Conservation (phyloP, 1,140 invertebrate species). For the Leptopilina clavipes region DNA sequence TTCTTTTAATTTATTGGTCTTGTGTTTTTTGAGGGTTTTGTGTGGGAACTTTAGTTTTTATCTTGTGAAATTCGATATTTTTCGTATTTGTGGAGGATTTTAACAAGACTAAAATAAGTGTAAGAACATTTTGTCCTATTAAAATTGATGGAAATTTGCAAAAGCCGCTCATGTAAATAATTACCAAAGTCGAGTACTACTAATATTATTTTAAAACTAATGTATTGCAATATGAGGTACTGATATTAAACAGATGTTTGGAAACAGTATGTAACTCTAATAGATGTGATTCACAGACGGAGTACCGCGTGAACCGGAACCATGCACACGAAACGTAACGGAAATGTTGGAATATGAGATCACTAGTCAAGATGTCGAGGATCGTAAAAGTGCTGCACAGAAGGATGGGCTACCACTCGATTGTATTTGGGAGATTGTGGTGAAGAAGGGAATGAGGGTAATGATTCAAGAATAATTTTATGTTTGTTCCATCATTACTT, state of each 20-base stretch:
- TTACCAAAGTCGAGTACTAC: no score
- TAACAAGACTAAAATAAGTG: no score
- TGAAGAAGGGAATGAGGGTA: conserved; percentile 82
- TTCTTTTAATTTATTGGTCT: no score
- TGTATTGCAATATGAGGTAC: no score
- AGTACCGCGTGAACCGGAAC: conserved; percentile 73
- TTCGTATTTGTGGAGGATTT: no score
- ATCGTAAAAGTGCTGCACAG: conserved; percentile 73
- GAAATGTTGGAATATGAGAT: conserved; percentile 75
- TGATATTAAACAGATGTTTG: not conserved
- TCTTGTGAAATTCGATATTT: no score
- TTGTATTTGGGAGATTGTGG: conserved; percentile 87
- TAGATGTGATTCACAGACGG: conserved; percentile 65
- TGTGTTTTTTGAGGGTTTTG: no score
- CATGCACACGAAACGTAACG: conserved; percentile 74
- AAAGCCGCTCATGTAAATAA: no score
- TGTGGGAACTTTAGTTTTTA: no score
- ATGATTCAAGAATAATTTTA: conserved; percentile 41
- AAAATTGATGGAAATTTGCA: no score
- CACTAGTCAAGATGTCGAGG: conserved; percentile 75
- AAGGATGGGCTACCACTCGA: conserved; percentile 80
- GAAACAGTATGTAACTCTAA: conserved; percentile 59
- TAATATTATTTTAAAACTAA: no score
- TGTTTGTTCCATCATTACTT: not conserved
- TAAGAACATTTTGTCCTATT: no score